Evolutionary conservation across 2,888 invertebrate species (phyloP), one percentile per base, ranked within the genome.

Genomic region (Rhamnusium bicolor): DNA sequence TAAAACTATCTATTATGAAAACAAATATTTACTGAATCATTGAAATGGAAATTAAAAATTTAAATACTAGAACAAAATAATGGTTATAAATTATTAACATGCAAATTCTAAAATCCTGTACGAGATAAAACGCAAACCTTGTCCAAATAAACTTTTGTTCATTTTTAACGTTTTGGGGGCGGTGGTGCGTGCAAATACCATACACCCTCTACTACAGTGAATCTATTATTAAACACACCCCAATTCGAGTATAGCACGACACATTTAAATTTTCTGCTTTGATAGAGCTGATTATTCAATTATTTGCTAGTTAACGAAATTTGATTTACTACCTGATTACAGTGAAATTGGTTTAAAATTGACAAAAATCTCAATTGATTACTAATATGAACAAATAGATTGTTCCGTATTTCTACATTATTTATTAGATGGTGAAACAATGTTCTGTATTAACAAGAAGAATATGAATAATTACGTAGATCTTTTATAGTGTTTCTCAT

Each of bases 281-380:
- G 82, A 81, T 81, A 78, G 74, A 75, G 72, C 75, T 77, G 81
- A 82, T 82, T 82, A 82, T 82, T 82, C 80, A 81, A 81, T 81
- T 81, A 81, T 74, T 72, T 74, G 71, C 75, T 75, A 72, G 74
- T 74, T 74, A 72, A 71, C 69, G 61, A 58, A 60, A 71, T 72
- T 72, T 65, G 72, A 74, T 72, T 74, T 71, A 69, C 70, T 29
- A 19, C 19, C 58, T 32, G 70, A 71, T 73, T 66, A 61, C 21
- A 58, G n/a, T 49, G 29, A 12, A 58, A 65, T 29, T 49, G 61
- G 29, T 18, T 69, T 47, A 19, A 46, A 69, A 65, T 51, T 8
- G 19, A 62, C 32, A 29, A 58, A 58, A 58, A 56, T 27, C 58
- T 51, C 29, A 32, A 24, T 53, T 19, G 12, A 53, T n/a, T n/a